Evolutionary conservation across 1,140 invertebrate genomes (phyloP).

Genomic region (Lordiphosa mommai): DNA sequence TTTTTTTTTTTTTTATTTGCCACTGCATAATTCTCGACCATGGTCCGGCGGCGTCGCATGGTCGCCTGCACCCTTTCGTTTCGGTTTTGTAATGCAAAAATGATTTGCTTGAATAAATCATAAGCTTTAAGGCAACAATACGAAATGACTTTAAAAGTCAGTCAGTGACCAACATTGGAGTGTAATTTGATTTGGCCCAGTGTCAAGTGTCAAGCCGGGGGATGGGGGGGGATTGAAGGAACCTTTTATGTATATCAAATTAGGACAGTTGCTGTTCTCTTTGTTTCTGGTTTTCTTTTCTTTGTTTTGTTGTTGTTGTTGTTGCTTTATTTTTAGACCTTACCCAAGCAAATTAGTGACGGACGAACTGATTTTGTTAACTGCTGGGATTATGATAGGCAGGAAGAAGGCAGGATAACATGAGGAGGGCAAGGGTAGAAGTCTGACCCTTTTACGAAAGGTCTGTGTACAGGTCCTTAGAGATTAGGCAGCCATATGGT

Average conservation of each 20-base stretch:
- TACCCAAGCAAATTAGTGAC: slow-evolving; percentile 9
- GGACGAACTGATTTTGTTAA: slow-evolving; percentile 8
- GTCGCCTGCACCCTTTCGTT: slow-evolving; percentile 16
- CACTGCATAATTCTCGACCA: slow-evolving; percentile 51
- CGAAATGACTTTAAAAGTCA: slow-evolving; percentile 35
- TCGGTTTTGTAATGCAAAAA: slow-evolving; percentile 65
- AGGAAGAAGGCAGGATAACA: too few relatives aligned
- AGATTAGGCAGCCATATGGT: too few relatives aligned
- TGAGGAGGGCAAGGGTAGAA: too few relatives aligned
- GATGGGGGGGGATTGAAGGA: background rate
- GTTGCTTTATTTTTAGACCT: slow-evolving; percentile 1
- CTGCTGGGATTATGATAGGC: background rate
- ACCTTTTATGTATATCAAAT: slow-evolving; percentile 1
- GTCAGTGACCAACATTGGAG: slow-evolving; percentile 8
- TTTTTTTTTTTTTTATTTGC: slow-evolving; percentile 15
- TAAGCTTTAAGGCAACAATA: slow-evolving; percentile 37
- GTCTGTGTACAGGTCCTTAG: too few relatives aligned
- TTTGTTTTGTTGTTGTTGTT: background rate
- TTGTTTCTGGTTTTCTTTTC: background rate
- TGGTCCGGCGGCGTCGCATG: slow-evolving; percentile 52
- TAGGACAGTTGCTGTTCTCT: slow-evolving; percentile 1
- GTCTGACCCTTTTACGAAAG: too few relatives aligned
- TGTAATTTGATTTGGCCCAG: slow-evolving; percentile 7
- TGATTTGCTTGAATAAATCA: slow-evolving; percentile 73
- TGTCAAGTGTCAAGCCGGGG: slow-evolving; percentile 1